These are phyloP conservation scores for Hylomyscus alleni DNA, from an alignment of 2,797 vertebrate genomes.

Conservation along the genomic window DNA sequence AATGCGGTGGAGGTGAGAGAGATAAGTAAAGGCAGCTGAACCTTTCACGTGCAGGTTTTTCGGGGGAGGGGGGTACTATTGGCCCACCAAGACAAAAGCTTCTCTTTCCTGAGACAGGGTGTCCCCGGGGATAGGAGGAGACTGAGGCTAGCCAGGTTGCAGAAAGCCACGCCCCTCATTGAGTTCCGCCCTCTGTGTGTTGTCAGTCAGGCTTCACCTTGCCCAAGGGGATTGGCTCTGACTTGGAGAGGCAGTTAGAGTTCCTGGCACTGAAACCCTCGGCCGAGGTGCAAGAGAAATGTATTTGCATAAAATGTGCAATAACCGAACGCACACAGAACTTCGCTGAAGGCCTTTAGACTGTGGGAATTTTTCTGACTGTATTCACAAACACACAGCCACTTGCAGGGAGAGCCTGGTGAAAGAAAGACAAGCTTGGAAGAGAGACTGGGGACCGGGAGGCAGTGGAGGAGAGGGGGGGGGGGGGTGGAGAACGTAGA, in stretches of 20 bases:
- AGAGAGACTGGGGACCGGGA: background rate
- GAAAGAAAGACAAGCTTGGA: background rate
- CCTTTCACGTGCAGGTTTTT: background rate
- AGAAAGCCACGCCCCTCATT: background rate
- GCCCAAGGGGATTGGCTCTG: background rate
- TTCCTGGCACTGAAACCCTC: background rate
- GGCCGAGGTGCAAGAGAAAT: background rate
- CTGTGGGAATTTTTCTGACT: background rate
- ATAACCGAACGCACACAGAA: background rate
- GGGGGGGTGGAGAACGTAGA: background rate
- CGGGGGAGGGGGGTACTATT: background rate
- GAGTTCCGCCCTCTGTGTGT: background rate
- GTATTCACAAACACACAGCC: background rate
- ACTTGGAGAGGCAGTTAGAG: background rate
- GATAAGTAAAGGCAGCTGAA: background rate
- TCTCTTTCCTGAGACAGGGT: background rate
- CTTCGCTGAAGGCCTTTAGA: background rate
- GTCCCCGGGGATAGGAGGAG: background rate
- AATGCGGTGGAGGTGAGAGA: too few species aligned
- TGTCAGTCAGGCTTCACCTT: slow-evolving; percentile 39
- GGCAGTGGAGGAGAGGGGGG: too few species aligned
- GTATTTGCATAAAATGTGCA: background rate
- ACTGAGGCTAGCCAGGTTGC: background rate
- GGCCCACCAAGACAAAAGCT: background rate
- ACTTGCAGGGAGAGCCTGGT: background rate